A percentile compares a stretch with the other conserved stretches of the same genome.
Conservation (phyloP, 1,140 invertebrate genomes). For the Nasonia giraulti region DNA sequence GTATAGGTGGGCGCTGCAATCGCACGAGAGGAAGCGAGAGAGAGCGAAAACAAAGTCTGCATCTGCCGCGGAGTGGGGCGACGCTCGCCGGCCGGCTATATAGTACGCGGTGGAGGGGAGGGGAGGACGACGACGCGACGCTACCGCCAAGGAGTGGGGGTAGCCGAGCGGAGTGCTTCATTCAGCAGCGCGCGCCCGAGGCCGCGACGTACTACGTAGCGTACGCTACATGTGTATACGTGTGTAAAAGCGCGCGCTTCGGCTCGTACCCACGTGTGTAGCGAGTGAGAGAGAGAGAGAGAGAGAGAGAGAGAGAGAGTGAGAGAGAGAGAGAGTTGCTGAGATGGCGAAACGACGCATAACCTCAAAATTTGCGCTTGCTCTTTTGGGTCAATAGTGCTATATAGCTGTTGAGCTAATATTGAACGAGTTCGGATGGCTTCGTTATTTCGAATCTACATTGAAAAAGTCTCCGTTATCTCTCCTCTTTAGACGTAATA, state of each 20-base stretch:
- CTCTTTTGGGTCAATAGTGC: neutral
- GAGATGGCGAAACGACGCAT: neutral
- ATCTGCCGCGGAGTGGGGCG: neutral
- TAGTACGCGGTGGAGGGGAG: neutral
- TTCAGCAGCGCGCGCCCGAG: constrained; percentile 23
- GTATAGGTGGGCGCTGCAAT: neutral
- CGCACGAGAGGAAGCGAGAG: constrained; percentile 40
- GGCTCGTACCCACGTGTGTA: neutral
- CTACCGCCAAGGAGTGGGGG: constrained; percentile 2
- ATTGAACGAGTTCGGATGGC: too few relatives aligned
- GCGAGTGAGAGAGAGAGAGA: too few relatives aligned
- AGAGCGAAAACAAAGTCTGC: constrained; percentile 42
- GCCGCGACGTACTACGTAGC: constrained; percentile 20
- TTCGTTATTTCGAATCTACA: too few relatives aligned
- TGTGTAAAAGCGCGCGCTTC: neutral
- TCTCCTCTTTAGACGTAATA: too few relatives aligned
- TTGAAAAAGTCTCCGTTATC: too few relatives aligned
- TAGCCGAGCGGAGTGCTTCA: constrained; percentile 38
- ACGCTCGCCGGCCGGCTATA: neutral
- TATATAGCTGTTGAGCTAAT: too few relatives aligned
- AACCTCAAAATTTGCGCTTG: neutral
- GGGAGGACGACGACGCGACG: neutral
- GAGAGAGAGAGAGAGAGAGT: too few relatives aligned
- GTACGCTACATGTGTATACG: constrained; percentile 29
- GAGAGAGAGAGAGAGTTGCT: too few relatives aligned